Evolutionary conservation across 2,113 vertebrate genomes (phyloP).

Genomic region (Perca fluviatilis): DNA sequence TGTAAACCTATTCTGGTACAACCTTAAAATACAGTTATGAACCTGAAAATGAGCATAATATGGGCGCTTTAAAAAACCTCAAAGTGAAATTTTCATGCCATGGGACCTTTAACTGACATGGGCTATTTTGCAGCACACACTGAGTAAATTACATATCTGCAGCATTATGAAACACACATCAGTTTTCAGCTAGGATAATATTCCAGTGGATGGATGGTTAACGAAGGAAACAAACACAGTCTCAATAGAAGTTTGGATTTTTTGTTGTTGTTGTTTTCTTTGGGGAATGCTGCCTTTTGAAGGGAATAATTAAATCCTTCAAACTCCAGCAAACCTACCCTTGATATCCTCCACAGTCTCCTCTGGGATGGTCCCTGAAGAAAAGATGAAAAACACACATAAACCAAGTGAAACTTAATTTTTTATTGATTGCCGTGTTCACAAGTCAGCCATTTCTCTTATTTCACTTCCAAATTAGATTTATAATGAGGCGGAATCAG

Average conservation of each 20-base stretch:
- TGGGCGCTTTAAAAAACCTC: too few relatives aligned
- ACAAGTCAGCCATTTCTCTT: neutral
- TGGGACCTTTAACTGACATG: too few relatives aligned
- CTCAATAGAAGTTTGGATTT: neutral
- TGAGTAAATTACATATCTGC: neutral
- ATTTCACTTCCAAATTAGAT: neutral
- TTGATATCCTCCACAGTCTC: conserved; percentile 97
- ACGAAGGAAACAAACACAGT: neutral
- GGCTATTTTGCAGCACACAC: neutral
- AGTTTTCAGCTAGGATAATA: neutral
- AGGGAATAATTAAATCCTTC: neutral
- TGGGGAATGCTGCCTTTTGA: conserved; percentile 4
- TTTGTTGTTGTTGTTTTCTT: neutral
- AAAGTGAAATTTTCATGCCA: too few relatives aligned
- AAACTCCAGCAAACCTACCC: conserved; percentile 81
- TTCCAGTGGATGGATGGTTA: neutral
- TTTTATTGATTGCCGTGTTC: neutral
- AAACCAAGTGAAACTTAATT: conserved; percentile 3
- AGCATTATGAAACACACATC: neutral
- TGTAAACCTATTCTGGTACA: too few relatives aligned
- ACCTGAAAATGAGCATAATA: too few relatives aligned
- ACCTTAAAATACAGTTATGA: too few relatives aligned
- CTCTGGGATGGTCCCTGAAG: conserved; percentile 91
- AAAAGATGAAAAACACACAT: conserved; percentile 22
- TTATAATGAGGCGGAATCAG: conserved; percentile 17